Evolutionary conservation across 2,888 invertebrate genomes (phyloP).

Genomic region (Autographa gamma): DNA sequence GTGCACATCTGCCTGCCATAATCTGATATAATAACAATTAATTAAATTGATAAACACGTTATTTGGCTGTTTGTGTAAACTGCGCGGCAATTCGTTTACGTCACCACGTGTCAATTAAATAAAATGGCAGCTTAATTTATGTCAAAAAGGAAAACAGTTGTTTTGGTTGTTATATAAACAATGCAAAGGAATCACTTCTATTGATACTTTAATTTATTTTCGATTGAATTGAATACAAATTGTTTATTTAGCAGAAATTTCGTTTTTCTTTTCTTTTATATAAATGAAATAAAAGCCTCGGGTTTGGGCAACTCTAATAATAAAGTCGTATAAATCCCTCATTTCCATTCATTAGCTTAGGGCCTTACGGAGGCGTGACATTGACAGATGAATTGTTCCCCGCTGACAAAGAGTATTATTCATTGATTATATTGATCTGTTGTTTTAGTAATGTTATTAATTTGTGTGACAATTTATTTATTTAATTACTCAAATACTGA

Average conservation of each 20-base stretch:
- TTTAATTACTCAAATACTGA: not conserved
- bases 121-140: not conserved
- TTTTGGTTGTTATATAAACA: slow-evolving; percentile 10
- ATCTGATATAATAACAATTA: not conserved
- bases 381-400: slow-evolving; percentile 66
- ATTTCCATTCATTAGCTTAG: slow-evolving; percentile 62
- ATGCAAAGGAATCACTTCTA: too few relatives aligned
- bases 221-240: too few relatives aligned
- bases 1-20: not conserved
- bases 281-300: slow-evolving; percentile 1
- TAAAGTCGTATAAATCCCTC: slow-evolving; percentile 59
- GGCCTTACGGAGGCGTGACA: slow-evolving; percentile 59
- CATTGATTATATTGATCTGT: slow-evolving; percentile 55
- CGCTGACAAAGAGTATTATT: slow-evolving; percentile 48
- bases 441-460: slow-evolving; percentile 13
- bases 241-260: not conserved
- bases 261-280: not conserved
- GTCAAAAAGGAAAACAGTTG: slow-evolving; percentile 9
- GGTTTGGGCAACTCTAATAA: slow-evolving; percentile 23
- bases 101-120: not conserved
- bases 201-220: too few relatives aligned
- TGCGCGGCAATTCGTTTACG: not conserved
- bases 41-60: not conserved
- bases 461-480: slow-evolving; percentile 12
- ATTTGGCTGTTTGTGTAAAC: not conserved